phyloP scores from a whole-genome alignment of 2,888 invertebrate species.

The Synergus itoensis region DNA sequence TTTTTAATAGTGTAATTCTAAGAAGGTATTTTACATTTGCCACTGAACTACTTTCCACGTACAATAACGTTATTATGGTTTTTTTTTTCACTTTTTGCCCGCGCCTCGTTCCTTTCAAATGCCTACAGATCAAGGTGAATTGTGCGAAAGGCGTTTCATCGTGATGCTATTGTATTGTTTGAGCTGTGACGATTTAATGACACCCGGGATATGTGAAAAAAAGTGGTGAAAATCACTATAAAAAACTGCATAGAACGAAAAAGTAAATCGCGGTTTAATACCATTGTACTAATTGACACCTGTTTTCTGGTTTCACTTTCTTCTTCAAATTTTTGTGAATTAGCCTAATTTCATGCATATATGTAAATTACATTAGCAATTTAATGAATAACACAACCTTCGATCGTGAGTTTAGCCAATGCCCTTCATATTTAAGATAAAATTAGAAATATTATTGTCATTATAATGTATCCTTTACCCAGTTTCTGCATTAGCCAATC shows the following conservation, averaged over 20 bases:
- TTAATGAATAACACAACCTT: no score
- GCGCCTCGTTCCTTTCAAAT: conserved; percentile 20
- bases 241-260: conserved; percentile 1
- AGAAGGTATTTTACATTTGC: conserved; percentile 7
- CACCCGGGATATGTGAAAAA: not conserved
- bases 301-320: not conserved
- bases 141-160: conserved; percentile 17
- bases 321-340: not conserved
- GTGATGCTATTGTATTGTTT: not conserved
- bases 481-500: not conserved
- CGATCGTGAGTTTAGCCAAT: not conserved
- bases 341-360: not conserved
- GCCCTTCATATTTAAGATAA: not conserved
- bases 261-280: not conserved
- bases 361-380: not conserved
- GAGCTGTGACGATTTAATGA: not conserved
- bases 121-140: conserved; percentile 22
- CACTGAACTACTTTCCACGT: conserved; percentile 7
- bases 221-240: not conserved
- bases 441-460: not conserved
- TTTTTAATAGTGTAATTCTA: conserved; percentile 1
- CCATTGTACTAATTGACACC: not conserved
- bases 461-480: not conserved
- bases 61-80: not conserved
- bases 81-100: not conserved